Conservation (phyloP, 1,140 invertebrate species). For the Rhagoletis pomonella region DNA sequence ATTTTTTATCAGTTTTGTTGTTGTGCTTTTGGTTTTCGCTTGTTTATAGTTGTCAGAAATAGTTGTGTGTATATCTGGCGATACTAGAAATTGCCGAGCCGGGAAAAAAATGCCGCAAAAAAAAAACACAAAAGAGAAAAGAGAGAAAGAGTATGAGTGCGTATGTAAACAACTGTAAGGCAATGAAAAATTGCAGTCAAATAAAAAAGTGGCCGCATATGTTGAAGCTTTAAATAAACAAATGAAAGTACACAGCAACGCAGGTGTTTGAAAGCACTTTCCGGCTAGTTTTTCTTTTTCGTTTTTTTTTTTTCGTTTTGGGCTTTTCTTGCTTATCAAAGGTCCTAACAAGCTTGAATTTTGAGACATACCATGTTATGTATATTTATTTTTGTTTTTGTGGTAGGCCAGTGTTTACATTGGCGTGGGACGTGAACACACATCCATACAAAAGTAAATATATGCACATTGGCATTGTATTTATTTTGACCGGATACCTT, state of each 20-base stretch:
- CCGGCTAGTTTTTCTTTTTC: background rate
- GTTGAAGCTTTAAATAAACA: background rate
- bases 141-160: background rate
- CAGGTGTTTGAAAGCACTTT: slow-evolving; percentile 16
- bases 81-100: slow-evolving; percentile 40
- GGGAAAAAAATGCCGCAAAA: background rate
- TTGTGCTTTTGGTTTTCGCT: background rate
- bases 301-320: no score
- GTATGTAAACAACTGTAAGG: background rate
- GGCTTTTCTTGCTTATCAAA: background rate
- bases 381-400: background rate
- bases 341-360: background rate
- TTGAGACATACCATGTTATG: background rate
- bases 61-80: slow-evolving; percentile 52
- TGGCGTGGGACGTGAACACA: background rate
- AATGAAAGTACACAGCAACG: background rate
- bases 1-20: background rate
- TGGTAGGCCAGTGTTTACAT: background rate
- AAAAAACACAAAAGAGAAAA: background rate
- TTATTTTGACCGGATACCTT: background rate
- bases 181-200: slow-evolving; percentile 14
- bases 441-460: background rate
- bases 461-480: background rate
- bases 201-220: slow-evolving; percentile 3
- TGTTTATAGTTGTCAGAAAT: slow-evolving; percentile 17